Base-by-base conservation (phyloP, 2,797 vertebrate genomes). In the Pipistrellus pygmaeus region DNA sequence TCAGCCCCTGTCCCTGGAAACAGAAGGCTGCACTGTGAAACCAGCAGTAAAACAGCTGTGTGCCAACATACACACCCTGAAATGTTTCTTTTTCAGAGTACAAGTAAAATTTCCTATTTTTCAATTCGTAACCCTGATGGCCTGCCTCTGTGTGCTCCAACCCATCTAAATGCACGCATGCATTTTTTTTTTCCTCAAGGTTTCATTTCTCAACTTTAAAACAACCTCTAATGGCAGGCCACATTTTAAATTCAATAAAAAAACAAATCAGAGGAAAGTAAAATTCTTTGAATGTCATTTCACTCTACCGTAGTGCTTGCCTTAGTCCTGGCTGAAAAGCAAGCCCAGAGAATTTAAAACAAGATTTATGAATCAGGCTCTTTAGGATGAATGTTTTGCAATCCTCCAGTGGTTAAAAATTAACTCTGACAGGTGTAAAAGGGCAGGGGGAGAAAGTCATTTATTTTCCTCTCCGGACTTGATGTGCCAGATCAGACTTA, bases 401-500 rank as follows among this genome's bases (percentile, higher is more conserved):
- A 95, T 89, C 94, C 9, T 4, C 62, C 53, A 17, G 85, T 87
- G 83, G 90, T 96, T 96, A 97, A 96, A 97, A 96, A 96, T 95
- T 72, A 97, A 97, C 95, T 81, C 69, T 92, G 97, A 92, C 95
- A 97, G 95, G 95, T 97, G 93, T 92, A 93, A 94, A 77, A 77
- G 75, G 78, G 60, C 60, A 83, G 75, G 15, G 88, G 66, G 73
- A 93, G 91, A 94, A 93, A 94, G 68, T 68, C 92, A 76, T 92
- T 95, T 94, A 90, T 97, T 97, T 95, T 92, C 85, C 35, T 69
- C 78, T 93, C 55, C 71, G 88, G 80, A 80, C 93, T 97, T 90
- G 41, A 89, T 90, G 87, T 85, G 25, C 89, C 95, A 83, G 89
- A 82, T 88, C 85, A 96, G 91, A 95, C 91, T 92, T 86, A 91